Evolutionary conservation across 2,888 invertebrate species (phyloP), one percentile per base, ranked within the genome.

Genomic region (Elegia similella): DNA sequence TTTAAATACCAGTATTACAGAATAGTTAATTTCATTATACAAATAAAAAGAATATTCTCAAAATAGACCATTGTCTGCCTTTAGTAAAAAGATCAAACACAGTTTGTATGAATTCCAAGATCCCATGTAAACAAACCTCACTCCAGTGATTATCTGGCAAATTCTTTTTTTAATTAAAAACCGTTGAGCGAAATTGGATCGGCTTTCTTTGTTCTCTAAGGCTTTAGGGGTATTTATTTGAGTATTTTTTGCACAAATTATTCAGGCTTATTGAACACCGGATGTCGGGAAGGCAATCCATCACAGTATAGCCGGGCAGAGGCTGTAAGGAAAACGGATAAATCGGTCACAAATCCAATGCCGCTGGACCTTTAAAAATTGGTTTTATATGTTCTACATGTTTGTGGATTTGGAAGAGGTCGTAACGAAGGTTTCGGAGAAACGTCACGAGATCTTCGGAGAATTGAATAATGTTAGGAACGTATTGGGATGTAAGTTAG

Each of bases 211-310:
- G 77, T 80, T 73, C 68, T 61, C 54, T 57, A 67, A 64, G 69
- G 68, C 69, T 72, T 72, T 69, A 56, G 47, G 60, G 65, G 67
- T 74, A 75, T 80, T 80, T 80, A 75, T 80, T 77, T 69, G 71
- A 72, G 71, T 73, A 74, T 78, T 82, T 84, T 83, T 83, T 76
- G 70, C 73, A 68, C 75, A 79, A 84, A 82, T 84, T 84, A 83
- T 85, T 81, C 80, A 82, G 72, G 80, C 78, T 83, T 84, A 83
- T 84, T 82, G 82, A 80, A 76, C 81, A 76, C 79, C 73, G 75
- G 76, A 79, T 71, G 76, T 78, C 70, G 73, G 77, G 70, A 68
- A 62, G 72, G 76, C 76, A 77, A 85, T 86, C 82, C 84, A 85
- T 85, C 83, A 85, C 76, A 60, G 71, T 75, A 80, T 78, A 77